phyloP scores from a whole-genome alignment of 2,888 invertebrate species.

The Ichneumoninae sp. region DNA sequence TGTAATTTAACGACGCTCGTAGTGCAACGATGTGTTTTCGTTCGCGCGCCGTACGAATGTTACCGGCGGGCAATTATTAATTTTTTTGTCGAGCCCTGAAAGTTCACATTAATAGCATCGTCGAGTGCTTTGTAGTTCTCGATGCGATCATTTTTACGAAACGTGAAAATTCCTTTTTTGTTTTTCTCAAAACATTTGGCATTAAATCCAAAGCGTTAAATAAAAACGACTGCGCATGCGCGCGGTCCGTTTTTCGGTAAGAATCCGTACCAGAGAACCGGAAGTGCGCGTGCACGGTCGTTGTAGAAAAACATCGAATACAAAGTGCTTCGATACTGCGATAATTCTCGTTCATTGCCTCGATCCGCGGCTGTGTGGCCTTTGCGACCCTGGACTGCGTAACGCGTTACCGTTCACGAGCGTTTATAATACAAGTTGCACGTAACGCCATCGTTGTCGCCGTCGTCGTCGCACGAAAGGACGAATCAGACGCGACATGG shows the following conservation, averaged over 20 bases:
- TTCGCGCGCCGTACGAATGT: no score
- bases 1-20: not conserved
- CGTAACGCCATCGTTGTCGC: conserved; percentile 41
- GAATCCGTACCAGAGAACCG: no score
- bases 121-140: not conserved
- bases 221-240: not conserved
- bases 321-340: not conserved
- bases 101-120: not conserved
- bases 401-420: conserved; percentile 67
- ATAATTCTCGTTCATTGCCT: conserved; percentile 24
- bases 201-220: not conserved
- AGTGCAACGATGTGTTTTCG: conserved; percentile 12
- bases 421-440: conserved; percentile 47
- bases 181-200: not conserved
- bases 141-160: not conserved
- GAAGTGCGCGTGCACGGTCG: not conserved
- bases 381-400: conserved; percentile 63
- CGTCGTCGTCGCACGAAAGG: conserved; percentile 47
- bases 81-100: not conserved
- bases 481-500: conserved; percentile 61
- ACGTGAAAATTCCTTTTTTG: not conserved
- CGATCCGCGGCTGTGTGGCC: conserved; percentile 49
- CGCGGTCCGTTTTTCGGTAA: no score
- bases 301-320: not conserved
- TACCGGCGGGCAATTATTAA: not conserved